Evolutionary conservation across 2,888 invertebrate genomes (phyloP), one percentile per base, ranked within the genome.

Genomic region (Drosophila atripex): DNA sequence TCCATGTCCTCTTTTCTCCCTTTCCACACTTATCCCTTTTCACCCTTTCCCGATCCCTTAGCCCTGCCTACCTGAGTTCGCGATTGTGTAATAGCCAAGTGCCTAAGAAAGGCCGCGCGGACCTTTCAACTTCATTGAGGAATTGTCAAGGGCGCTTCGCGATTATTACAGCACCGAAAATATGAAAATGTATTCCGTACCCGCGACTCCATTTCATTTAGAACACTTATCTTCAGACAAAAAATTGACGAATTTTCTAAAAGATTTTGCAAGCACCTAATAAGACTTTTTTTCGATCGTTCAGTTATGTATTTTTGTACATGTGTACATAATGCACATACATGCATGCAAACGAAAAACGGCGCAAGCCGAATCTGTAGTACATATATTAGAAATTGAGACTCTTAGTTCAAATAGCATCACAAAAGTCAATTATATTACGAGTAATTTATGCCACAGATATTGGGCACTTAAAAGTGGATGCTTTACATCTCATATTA

Each of bases 41-140:
- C n/a, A 39, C 46, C 60, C n/a, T 25, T 60, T 43, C 3, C 18
- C 11, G 16, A 59, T 38, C 46, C 60, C 30, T 35, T 46, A 12
- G 3, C 11, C 57, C 28, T 11, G 50, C 30, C 50, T 50, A 32
- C 53, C 41, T 53, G 53, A 25, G 30, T 8, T 25, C 52, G 51
- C 47, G 58, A 84, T 80, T 80, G 84, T 80, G 80, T 84, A 80
- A 80, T 72, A 73, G 46, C 61, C 70, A 53, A 56, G 51, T 43
- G 59, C 50, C 49, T 39, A 23, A 41, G 35, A 35, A 39, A 49
- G 38, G 38, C 35, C 49, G 59, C 57, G 69, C 75, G 69, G 72
- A 80, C 74, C 79, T 86, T 75, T 83, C 83, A 83, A 80, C 73
- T 83, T 86, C 80, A 80, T 80, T 80, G 86, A 80, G 86, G 69